phyloP scores from a whole-genome alignment of 1,140 invertebrate species.

The Drosophila littoralis region DNA sequence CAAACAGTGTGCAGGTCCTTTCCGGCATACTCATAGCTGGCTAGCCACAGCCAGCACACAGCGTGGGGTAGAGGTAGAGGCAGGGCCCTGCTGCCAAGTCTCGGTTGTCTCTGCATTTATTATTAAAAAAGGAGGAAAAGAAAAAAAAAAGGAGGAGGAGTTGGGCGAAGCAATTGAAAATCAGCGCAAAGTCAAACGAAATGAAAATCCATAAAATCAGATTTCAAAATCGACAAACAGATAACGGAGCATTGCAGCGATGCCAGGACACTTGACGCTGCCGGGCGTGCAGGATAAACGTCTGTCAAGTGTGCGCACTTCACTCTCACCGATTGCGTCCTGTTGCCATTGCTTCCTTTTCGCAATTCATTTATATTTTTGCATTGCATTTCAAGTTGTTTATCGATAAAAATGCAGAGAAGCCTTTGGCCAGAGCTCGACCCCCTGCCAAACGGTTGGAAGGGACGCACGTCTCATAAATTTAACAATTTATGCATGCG shows the following conservation, averaged over 20 bases:
- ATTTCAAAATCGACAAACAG: constrained; percentile 79
- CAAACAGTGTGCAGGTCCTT: constrained; percentile 57
- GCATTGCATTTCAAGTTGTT: constrained; percentile 80
- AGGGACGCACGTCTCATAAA: constrained; percentile 39
- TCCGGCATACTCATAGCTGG: constrained; percentile 9
- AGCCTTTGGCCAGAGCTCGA: constrained; percentile 36
- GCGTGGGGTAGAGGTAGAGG: not conserved
- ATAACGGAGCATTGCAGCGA: constrained; percentile 37
- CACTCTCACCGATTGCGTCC: not conserved
- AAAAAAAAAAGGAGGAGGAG: not conserved
- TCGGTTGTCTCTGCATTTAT: constrained; percentile 51
- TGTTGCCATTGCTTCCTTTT: constrained; percentile 30
- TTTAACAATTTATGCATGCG: constrained; percentile 56
- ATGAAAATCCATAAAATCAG: constrained; percentile 81
- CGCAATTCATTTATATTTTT: constrained; percentile 42
- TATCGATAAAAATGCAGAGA: constrained; percentile 54
- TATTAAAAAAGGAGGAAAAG: constrained; percentile 50
- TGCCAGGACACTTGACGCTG: constrained; percentile 47
- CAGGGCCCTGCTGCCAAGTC: constrained; percentile 10
- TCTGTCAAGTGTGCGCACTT: constrained; percentile 41
- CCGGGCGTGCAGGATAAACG: constrained; percentile 43
- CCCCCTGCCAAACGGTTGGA: constrained; percentile 44
- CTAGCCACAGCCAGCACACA: constrained; percentile 5
- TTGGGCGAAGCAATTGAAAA: constrained; percentile 63
- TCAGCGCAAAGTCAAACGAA: constrained; percentile 78